Base-by-base conservation (phyloP, 1,140 invertebrate species). In the Maconellicoccus hirsutus region DNA sequence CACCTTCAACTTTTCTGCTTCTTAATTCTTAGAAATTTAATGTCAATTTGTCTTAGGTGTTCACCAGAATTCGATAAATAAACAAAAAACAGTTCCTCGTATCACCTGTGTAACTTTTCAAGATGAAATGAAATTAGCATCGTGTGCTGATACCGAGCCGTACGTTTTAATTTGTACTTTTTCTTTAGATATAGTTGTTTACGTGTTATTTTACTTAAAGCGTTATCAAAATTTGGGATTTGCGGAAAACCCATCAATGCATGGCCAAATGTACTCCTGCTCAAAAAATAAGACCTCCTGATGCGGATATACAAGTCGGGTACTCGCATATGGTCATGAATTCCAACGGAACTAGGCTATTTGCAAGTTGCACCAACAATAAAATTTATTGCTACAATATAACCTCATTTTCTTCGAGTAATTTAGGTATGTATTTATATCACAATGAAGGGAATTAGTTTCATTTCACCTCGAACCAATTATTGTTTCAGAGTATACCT, bases 381-480 rank as follows among this genome's bases (percentile, higher is more conserved):
- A 66, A 2, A 25, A 66, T 66, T 23, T 66, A 66, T 66, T 23
- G 61, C 25, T 66, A 66, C 61, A 66, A 66, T 16, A 66, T 66
- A 25, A 25, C 59, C 6, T 16, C 59, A 22, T 61, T 10, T 19
- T 61, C 33, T 14, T 6, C 61, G 19, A 59, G 21, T 19, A 66
- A 8, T 66, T 22, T 26, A 25, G 61, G 61, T 66, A 23, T 23
- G 22, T 66, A 16, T 19, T 19, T 19, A 38, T 22, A 61, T n/a
- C n/a, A n/a, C n/a, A n/a, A n/a, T n/a, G n/a, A n/a, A n/a, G n/a
- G n/a, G n/a, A 61, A 61, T 19, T 61, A 19, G 7, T 61, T 61
- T 61, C 21, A 61, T 66, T 66, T 66, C 2, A 23, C 21, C 3
- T 66, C 21, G 21, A 66, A 25, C 10, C n/a, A n/a, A n/a, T n/a